Evolutionary conservation across 2,888 invertebrate species (phyloP).

Genomic region (Cephus rjabovi): DNA sequence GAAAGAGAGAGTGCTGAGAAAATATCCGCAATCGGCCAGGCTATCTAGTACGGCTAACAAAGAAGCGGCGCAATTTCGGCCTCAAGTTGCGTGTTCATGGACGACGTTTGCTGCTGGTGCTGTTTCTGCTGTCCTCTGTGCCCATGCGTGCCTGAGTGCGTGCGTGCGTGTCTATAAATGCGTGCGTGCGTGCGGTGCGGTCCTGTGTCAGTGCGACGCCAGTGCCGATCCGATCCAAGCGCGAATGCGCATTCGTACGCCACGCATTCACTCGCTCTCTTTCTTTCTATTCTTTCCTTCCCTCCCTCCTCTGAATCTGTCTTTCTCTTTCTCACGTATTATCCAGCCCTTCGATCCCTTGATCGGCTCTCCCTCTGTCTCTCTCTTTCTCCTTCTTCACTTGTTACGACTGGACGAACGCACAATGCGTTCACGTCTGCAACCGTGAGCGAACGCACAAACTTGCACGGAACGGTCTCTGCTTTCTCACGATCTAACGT

Average conservation of each 20-base stretch:
- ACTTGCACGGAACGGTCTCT: constrained; percentile 6
- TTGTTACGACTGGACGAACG: constrained; percentile 7
- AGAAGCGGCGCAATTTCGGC: constrained; percentile 24
- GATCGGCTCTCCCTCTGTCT: constrained; percentile 11
- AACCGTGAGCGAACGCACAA: neutral
- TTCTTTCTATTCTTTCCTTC: constrained; percentile 13
- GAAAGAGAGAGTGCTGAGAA: constrained; percentile 4
- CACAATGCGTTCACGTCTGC: constrained; percentile 18
- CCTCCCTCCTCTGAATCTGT: neutral
- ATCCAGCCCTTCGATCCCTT: neutral
- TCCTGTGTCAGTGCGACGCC: constrained; percentile 22
- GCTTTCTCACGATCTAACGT: constrained; percentile 19
- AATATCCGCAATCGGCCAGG: neutral
- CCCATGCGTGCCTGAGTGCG: constrained; percentile 10
- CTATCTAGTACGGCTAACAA: constrained; percentile 12
- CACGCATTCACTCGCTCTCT: constrained; percentile 11
- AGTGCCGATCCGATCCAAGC: constrained; percentile 27
- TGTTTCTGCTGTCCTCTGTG: neutral
- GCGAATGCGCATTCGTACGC: constrained; percentile 21
- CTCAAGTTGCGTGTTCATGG: constrained; percentile 13
- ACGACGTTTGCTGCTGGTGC: neutral
- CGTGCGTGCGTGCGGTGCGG: constrained; percentile 3
- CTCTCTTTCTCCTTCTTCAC: neutral
- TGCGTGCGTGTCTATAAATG: constrained; percentile 14
- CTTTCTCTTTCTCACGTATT: neutral